Evolutionary conservation across 2,888 invertebrate genomes (phyloP).

Genomic region (Oegoconia quadripuncta): DNA sequence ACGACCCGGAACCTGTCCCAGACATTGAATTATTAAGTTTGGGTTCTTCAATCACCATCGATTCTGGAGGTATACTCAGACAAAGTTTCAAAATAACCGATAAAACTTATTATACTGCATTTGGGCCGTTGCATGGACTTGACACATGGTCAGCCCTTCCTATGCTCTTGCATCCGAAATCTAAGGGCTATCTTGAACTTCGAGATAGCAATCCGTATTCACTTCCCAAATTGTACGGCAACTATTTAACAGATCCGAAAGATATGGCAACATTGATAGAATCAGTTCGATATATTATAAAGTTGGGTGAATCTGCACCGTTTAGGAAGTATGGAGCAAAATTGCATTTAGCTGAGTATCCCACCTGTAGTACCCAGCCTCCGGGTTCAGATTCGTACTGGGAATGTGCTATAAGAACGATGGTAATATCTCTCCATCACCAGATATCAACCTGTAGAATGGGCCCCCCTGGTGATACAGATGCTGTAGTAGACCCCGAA

Average conservation of each 20-base stretch:
- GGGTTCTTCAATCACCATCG: conserved; percentile 81
- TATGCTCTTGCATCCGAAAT: conserved; percentile 86
- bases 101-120: conserved; percentile 77
- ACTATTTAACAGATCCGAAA: conserved; percentile 85
- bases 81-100: conserved; percentile 78
- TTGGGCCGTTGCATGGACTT: conserved; percentile 69
- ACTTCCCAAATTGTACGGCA: conserved; percentile 87
- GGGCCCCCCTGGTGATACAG: conserved; percentile 81
- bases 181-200: conserved; percentile 84
- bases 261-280: conserved; percentile 80
- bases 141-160: conserved; percentile 84
- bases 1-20: conserved; percentile 77
- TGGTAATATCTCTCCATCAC: conserved; percentile 79
- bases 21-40: conserved; percentile 83
- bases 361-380: conserved; percentile 66
- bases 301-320: conserved; percentile 77
- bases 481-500: conserved; percentile 82
- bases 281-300: conserved; percentile 80
- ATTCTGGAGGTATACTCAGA: conserved; percentile 73
- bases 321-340: conserved; percentile 78
- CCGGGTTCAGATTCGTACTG: conserved; percentile 83
- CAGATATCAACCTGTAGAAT: conserved; percentile 84
- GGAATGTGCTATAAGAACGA: conserved; percentile 82
- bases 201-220: conserved; percentile 86
- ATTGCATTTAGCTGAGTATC: conserved; percentile 72